These are phyloP conservation scores for Lysiphlebus fabarum DNA, from an alignment of 1,140 invertebrate species.

Conservation along the genomic window DNA sequence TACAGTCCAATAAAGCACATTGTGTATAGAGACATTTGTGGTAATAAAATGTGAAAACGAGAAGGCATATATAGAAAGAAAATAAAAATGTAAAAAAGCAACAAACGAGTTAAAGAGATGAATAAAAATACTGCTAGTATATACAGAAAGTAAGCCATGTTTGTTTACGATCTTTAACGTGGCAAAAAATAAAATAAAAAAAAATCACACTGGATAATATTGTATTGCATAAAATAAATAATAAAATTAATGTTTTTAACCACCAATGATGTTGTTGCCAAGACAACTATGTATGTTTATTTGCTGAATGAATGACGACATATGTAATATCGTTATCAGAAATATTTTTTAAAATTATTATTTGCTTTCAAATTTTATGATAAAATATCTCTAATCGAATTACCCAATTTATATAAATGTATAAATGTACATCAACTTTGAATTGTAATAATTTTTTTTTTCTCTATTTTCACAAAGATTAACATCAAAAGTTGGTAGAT, in stretches of 20 bases:
- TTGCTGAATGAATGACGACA: constrained; percentile 10
- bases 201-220: constrained; percentile 27
- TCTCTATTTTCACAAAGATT: too few relatives aligned
- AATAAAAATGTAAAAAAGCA: constrained; percentile 2
- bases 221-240: constrained; percentile 27
- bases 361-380: not conserved
- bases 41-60: constrained; percentile 5
- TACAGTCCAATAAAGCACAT: too few relatives aligned
- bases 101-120: constrained; percentile 11
- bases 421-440: too few relatives aligned
- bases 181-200: constrained; percentile 7
- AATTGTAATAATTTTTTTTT: too few relatives aligned
- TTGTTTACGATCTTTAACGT: not conserved
- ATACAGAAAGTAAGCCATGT: constrained; percentile 21
- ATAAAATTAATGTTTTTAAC: constrained; percentile 31
- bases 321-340: not conserved
- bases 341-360: not conserved
- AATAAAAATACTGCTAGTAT: constrained; percentile 22
- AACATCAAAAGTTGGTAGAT: too few relatives aligned
- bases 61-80: constrained; percentile 4
- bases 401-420: too few relatives aligned
- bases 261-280: constrained; percentile 23
- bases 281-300: constrained; percentile 1
- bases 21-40: constrained; percentile 4
- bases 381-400: too few relatives aligned